Evolutionary conservation across 2,888 invertebrate species (phyloP).

Genomic region (Metopia argyrocephala): DNA sequence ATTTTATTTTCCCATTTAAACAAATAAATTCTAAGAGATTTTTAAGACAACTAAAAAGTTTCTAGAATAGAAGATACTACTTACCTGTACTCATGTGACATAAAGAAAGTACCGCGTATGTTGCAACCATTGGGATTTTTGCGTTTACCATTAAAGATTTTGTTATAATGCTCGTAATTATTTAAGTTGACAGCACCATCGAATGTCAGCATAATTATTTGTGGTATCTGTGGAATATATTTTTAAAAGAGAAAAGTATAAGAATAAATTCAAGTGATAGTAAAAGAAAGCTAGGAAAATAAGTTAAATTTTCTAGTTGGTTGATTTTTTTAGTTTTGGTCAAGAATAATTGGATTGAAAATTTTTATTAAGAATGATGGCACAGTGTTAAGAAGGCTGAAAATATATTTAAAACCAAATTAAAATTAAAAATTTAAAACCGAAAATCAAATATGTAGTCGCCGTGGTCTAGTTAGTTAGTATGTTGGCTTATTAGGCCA

Average conservation of each 20-base stretch:
- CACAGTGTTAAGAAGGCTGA: too few species aligned
- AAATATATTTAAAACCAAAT: too few species aligned
- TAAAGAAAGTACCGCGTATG: constrained; percentile 94
- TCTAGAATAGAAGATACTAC: constrained; percentile 46
- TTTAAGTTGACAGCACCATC: constrained; percentile 96
- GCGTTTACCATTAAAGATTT: constrained; percentile 88
- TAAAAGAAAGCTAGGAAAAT: not conserved
- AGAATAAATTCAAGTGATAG: constrained; percentile 1
- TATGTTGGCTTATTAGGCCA: too few species aligned
- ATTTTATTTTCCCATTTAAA: constrained; percentile 22
- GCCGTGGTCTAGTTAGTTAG: too few species aligned
- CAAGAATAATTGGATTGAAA: too few species aligned
- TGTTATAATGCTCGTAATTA: constrained; percentile 92
- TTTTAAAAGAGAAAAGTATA: constrained; percentile 48
- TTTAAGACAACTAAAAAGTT: not conserved
- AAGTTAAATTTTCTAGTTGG: not conserved
- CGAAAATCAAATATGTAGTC: too few species aligned
- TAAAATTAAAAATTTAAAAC: too few species aligned
- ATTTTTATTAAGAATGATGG: too few species aligned
- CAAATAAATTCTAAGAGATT: not conserved
- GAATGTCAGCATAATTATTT: constrained; percentile 94
- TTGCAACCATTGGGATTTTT: constrained; percentile 94
- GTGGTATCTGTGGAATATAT: constrained; percentile 86
- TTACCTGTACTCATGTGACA: constrained; percentile 91
- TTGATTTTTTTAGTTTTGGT: not conserved